Conservation (phyloP, 2,888 invertebrate genomes). For the Macroteleia sp. region DNA sequence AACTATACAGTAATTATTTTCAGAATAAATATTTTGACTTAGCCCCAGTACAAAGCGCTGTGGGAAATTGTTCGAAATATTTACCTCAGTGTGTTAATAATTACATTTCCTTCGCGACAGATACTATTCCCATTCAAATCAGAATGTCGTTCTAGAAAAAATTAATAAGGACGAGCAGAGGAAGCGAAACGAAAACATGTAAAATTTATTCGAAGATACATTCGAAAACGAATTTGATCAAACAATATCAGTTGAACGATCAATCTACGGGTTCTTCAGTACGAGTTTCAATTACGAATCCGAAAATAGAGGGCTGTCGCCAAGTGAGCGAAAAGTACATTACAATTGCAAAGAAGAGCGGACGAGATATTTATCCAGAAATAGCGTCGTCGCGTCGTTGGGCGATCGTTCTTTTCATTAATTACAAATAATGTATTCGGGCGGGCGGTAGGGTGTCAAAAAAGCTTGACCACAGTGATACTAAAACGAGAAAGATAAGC, state of each 20-base stretch:
- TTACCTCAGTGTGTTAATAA: too few species aligned
- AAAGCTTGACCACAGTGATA: constrained; percentile 56
- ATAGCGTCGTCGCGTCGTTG: constrained; percentile 37
- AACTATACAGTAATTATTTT: too few species aligned
- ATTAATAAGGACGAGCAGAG: too few species aligned
- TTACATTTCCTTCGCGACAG: too few species aligned
- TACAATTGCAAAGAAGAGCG: constrained; percentile 72
- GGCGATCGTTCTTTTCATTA: constrained; percentile 66
- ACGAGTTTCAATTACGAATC: constrained; percentile 37
- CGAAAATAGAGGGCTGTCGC: constrained; percentile 41
- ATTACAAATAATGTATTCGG: constrained; percentile 82
- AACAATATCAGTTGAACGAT: constrained; percentile 45
- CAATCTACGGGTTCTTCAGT: constrained; percentile 35
- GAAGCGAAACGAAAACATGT: too few species aligned
- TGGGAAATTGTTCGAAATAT: too few species aligned
- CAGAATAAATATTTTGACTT: too few species aligned
- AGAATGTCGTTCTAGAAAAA: too few species aligned
- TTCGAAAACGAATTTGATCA: constrained; percentile 26
- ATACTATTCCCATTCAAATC: too few species aligned
- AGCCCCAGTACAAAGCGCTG: too few species aligned
- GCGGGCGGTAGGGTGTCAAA: constrained; percentile 26
- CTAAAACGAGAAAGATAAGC: constrained; percentile 48
- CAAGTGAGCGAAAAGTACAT: constrained; percentile 58
- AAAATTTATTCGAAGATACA: constrained; percentile 6
- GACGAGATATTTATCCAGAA: constrained; percentile 61